Evolutionary conservation across 2,113 vertebrate genomes (phyloP).

Genomic region (Nothocercus nigrocapillus): DNA sequence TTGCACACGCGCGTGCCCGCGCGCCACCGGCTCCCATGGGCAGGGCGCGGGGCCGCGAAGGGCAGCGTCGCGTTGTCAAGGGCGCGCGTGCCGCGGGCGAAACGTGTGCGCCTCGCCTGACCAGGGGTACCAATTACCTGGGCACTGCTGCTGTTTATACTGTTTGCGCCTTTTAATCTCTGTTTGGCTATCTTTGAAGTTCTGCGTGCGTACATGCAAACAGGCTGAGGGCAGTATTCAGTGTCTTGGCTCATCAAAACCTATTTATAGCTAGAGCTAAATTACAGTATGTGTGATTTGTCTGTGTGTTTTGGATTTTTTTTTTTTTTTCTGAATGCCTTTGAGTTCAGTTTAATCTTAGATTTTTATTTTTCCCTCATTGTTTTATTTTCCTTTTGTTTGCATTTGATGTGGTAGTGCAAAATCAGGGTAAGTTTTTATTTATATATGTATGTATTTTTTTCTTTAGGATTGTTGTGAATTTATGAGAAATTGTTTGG

Average conservation of each 20-base stretch:
- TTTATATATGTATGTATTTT: too few relatives aligned
- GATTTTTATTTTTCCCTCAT: constrained; percentile 59
- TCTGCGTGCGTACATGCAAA: constrained; percentile 2
- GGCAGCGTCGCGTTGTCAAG: background rate
- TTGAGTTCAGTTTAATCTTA: constrained; percentile 65
- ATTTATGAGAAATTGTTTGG: background rate
- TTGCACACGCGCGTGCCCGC: too few relatives aligned
- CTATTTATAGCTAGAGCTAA: constrained; percentile 6
- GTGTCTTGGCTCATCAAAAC: background rate
- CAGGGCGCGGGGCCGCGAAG: background rate
- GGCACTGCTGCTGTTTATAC: background rate
- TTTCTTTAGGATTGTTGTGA: background rate
- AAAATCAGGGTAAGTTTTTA: constrained; percentile 88
- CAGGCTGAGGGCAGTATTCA: background rate
- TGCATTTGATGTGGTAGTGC: constrained; percentile 82
- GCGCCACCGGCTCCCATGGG: too few relatives aligned
- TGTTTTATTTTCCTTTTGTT: constrained; percentile 64
- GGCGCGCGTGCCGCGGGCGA: background rate
- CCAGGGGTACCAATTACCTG: constrained; percentile 25
- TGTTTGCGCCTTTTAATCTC: background rate
- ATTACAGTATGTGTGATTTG: background rate
- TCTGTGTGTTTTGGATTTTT: background rate
- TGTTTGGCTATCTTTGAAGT: constrained; percentile 32
- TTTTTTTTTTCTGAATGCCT: constrained; percentile 38
- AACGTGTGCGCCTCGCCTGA: background rate